Evolutionary conservation across 2,888 invertebrate species (phyloP).

Genomic region (Rapana venosa): DNA sequence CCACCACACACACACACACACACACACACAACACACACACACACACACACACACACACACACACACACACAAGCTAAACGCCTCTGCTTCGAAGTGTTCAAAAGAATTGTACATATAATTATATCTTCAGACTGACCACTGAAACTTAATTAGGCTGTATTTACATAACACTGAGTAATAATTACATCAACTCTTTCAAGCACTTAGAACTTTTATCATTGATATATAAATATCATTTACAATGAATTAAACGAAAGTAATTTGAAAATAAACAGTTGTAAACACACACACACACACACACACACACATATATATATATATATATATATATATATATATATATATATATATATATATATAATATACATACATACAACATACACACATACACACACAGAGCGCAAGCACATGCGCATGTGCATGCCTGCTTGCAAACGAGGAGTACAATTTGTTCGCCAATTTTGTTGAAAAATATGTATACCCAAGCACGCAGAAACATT

Average conservation of each 20-base stretch:
- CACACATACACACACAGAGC: too few relatives aligned
- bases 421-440: neutral
- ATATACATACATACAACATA: neutral
- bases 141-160: too few relatives aligned
- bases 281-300: neutral
- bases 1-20: neutral
- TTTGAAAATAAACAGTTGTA: neutral
- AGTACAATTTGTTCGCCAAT: too few relatives aligned
- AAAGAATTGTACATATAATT: too few relatives aligned
- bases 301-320: neutral
- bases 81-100: too few relatives aligned
- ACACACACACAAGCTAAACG: too few relatives aligned
- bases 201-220: too few relatives aligned
- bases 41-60: neutral
- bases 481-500: too few relatives aligned
- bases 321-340: neutral
- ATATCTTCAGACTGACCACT: too few relatives aligned
- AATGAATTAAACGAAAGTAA: neutral
- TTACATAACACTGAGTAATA: neutral
- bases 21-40: too few relatives aligned
- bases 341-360: neutral
- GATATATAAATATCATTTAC: neutral
- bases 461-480: too few relatives aligned
- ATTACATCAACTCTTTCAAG: neutral
- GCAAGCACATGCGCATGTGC: neutral